Conservation (phyloP, 2,888 invertebrate species). For the Agrilus biguttatus region DNA sequence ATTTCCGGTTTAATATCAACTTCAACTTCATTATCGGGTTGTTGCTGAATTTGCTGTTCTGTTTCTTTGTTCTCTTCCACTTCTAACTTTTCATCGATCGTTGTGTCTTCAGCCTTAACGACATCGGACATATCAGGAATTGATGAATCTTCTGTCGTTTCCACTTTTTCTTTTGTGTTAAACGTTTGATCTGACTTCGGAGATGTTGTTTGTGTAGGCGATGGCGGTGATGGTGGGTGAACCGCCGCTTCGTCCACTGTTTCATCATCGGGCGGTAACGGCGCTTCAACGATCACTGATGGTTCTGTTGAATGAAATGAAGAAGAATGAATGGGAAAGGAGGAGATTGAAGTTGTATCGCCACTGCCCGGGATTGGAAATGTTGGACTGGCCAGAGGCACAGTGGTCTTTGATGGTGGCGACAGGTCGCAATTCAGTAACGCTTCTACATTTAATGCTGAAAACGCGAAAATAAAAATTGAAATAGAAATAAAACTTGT, state of each 20-base stretch:
- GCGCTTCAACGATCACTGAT: background rate
- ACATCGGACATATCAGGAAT: background rate
- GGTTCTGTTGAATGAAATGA: constrained; percentile 7
- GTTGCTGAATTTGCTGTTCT: background rate
- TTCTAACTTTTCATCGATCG: constrained; percentile 2
- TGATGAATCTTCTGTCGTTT: background rate
- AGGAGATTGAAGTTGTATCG: constrained; percentile 9
- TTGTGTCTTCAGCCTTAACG: constrained; percentile 5
- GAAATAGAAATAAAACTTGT: constrained; percentile 5
- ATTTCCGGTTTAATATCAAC: constrained; percentile 14
- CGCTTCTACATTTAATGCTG: constrained; percentile 25
- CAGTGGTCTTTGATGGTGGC: constrained; percentile 14
- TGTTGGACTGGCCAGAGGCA: constrained; percentile 20
- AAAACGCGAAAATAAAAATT: constrained; percentile 7
- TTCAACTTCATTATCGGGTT: background rate
- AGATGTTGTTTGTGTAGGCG: background rate
- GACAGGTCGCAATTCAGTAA: constrained; percentile 25
- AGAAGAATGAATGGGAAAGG: constrained; percentile 3
- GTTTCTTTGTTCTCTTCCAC: constrained; percentile 1
- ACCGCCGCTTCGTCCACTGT: constrained; percentile 1
- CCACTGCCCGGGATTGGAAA: constrained; percentile 23
- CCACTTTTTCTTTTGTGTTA: background rate
- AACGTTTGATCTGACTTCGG: background rate
- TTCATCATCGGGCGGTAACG: constrained; percentile 1
- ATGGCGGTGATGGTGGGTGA: background rate